These are phyloP conservation scores for Glyphotaelius pellucidus DNA, from an alignment of 2,888 invertebrate genomes.

Conservation along the genomic window DNA sequence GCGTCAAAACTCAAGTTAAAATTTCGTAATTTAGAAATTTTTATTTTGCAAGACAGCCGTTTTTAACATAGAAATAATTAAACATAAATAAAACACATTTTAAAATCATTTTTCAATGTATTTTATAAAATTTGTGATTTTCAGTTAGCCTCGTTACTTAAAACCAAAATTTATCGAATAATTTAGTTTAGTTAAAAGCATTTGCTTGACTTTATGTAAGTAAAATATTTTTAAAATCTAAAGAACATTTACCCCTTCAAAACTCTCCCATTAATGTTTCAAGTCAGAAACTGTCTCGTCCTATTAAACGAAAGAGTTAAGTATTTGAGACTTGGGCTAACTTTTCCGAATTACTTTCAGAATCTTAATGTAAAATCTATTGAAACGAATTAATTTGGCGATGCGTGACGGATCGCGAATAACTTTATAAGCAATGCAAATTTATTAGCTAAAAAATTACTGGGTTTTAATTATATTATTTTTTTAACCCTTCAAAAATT, in stretches of 20 bases:
- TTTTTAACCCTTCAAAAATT: too few species aligned
- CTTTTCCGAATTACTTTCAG: constrained; percentile 23
- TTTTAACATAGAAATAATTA: neutral
- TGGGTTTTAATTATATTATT: neutral
- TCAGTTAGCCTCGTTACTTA: neutral
- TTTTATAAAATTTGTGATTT: too few species aligned
- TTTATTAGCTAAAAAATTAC: neutral
- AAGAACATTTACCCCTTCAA: constrained; percentile 6
- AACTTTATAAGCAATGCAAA: neutral
- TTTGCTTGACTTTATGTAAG: neutral
- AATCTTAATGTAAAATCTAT: constrained; percentile 30
- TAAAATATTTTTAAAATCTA: neutral
- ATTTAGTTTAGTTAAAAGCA: neutral
- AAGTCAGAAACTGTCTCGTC: constrained; percentile 40
- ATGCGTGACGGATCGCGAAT: constrained; percentile 13
- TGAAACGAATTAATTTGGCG: constrained; percentile 15
- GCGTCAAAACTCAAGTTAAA: neutral
- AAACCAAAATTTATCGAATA: neutral
- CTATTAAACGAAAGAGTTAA: constrained; percentile 14
- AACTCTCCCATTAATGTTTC: constrained; percentile 40
- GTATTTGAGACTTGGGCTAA: constrained; percentile 23
- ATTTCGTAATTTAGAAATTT: neutral
- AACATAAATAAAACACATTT: neutral
- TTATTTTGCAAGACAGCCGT: neutral
- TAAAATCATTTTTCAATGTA: neutral